Conservation (phyloP, 2,797 vertebrate genomes). For the Chloroceryle inda region DNA sequence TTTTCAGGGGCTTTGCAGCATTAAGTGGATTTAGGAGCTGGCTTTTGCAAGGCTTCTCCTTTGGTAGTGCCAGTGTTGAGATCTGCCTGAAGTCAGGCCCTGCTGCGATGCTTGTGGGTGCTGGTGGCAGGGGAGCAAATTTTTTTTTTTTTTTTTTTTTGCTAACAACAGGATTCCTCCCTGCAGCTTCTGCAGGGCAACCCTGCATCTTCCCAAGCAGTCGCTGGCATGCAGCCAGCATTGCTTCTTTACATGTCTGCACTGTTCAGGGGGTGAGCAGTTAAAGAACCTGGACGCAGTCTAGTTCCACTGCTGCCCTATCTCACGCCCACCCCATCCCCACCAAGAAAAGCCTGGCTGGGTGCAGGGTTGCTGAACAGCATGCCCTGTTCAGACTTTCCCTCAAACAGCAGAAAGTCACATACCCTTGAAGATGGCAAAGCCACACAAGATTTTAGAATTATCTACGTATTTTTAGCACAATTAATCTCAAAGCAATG, state of each 20-base stretch:
- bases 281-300: background rate
- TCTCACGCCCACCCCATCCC: fast-evolving
- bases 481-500: background rate
- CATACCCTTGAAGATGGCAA: background rate
- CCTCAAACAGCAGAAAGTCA: background rate
- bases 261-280: background rate
- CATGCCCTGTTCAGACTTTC: background rate
- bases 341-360: background rate
- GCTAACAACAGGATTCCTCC: background rate
- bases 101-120: fast-evolving
- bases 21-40: background rate
- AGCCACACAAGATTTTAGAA: background rate
- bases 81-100: background rate
- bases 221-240: background rate
- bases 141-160: background rate
- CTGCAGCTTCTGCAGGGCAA: background rate
- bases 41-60: background rate
- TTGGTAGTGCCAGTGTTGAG: fast-evolving
- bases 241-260: fast-evolving
- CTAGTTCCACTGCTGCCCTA: fast-evolving
- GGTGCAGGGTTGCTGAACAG: background rate
- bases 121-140: background rate
- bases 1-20: background rate
- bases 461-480: background rate
- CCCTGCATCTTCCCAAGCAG: background rate